phyloP scores from a whole-genome alignment of 1,140 invertebrate genomes.

The Mya arenaria region DNA sequence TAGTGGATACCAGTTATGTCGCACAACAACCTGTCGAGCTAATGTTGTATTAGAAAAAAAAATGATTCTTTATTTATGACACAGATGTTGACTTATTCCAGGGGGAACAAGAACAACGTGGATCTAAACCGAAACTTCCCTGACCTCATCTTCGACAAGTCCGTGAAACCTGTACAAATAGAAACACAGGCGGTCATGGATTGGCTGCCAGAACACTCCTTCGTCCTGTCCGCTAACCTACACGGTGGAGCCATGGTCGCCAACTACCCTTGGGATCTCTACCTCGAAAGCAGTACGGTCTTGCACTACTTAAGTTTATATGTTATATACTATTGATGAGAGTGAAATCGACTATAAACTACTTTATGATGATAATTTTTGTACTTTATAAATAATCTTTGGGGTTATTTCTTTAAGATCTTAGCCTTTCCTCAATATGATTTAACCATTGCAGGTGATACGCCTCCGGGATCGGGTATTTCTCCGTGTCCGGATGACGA shows the following conservation, averaged over 20 bases:
- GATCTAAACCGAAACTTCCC: constrained; percentile 99
- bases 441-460: too few relatives aligned
- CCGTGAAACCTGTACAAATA: constrained; percentile 84
- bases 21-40: too few relatives aligned
- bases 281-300: constrained; percentile 14
- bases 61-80: too few relatives aligned
- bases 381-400: neutral
- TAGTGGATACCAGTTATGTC: too few relatives aligned
- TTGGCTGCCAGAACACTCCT: constrained; percentile 92
- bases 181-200: constrained; percentile 95
- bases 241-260: constrained; percentile 96
- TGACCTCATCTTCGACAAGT: constrained; percentile 86
- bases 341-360: neutral
- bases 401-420: too few relatives aligned
- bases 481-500: constrained; percentile 78
- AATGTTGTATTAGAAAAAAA: too few relatives aligned
- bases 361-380: neutral
- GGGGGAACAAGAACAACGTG: too few relatives aligned
- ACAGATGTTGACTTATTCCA: too few relatives aligned
- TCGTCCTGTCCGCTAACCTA: constrained; percentile 97
- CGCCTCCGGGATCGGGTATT: neutral
- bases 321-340: neutral
- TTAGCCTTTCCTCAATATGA: too few relatives aligned
- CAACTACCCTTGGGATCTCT: constrained; percentile 92
- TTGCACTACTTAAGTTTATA: neutral